phyloP scores from a whole-genome alignment of 2,888 invertebrate genomes.

The Aproaerema taeniolella region DNA sequence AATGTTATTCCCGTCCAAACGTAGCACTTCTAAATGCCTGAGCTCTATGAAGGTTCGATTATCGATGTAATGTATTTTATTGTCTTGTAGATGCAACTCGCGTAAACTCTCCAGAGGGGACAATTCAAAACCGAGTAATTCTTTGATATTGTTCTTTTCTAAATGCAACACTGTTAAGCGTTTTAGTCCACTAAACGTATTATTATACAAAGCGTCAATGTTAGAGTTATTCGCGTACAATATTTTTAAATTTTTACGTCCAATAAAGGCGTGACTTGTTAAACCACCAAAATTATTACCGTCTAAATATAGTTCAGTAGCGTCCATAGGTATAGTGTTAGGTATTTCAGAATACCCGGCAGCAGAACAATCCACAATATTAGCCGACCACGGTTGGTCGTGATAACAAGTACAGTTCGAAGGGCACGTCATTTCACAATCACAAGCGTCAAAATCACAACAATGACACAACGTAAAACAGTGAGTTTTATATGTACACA shows the following conservation, averaged over 20 bases:
- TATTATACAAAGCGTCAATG: conserved; percentile 90
- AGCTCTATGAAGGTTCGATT: conserved; percentile 90
- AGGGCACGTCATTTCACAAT: conserved; percentile 98
- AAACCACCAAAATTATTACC: conserved; percentile 93
- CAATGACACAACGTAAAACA: conserved; percentile 97
- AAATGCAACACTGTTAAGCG: conserved; percentile 88
- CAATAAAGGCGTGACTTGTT: conserved; percentile 93
- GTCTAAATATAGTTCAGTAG: conserved; percentile 95
- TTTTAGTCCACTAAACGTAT: conserved; percentile 92
- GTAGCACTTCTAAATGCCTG: conserved; percentile 88
- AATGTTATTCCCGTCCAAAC: conserved; percentile 90
- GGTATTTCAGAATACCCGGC: conserved; percentile 90
- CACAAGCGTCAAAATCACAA: conserved; percentile 97
- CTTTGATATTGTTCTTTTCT: conserved; percentile 90
- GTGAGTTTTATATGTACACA: conserved; percentile 94
- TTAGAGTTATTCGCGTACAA: conserved; percentile 93
- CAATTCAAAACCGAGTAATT: conserved; percentile 89
- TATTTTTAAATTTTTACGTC: conserved; percentile 91
- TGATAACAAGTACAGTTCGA: conserved; percentile 96
- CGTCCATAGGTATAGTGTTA: conserved; percentile 94
- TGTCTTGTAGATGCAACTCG: conserved; percentile 92
- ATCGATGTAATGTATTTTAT: conserved; percentile 88
- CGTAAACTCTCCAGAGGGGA: conserved; percentile 87
- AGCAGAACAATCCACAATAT: conserved; percentile 93
- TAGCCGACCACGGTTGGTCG: conserved; percentile 94